Evolutionary conservation across 2,797 vertebrate genomes (phyloP).

Genomic region (Bovichtus diacanthus): DNA sequence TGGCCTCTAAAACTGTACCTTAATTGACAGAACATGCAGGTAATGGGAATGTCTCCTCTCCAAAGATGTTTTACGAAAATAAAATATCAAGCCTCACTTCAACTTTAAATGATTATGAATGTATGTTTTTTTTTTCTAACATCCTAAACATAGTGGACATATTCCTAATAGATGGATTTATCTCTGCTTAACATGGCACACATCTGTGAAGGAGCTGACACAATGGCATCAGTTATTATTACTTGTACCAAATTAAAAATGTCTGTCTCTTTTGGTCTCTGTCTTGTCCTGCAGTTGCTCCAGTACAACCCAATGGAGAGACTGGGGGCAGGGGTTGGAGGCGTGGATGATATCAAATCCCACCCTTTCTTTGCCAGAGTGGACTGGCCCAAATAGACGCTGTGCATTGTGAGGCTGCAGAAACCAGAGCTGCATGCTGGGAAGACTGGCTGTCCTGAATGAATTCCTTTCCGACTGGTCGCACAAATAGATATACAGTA

Average conservation of each 20-base stretch:
- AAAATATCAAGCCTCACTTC: background rate
- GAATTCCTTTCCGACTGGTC: slow-evolving; percentile 29
- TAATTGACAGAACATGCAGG: background rate
- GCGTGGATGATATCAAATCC: slow-evolving; percentile 96
- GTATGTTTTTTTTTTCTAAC: slow-evolving; percentile 23
- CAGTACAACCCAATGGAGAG: slow-evolving; percentile 96
- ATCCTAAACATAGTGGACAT: slow-evolving; percentile 14
- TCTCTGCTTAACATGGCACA: slow-evolving; percentile 19
- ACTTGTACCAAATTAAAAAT: slow-evolving; percentile 7
- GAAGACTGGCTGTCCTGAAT: slow-evolving; percentile 9
- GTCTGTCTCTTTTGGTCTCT: slow-evolving; percentile 4
- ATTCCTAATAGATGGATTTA: slow-evolving; percentile 46
- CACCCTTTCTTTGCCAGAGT: slow-evolving; percentile 95
- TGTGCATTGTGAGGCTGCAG: slow-evolving; percentile 30
- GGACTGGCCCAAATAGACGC: slow-evolving; percentile 89
- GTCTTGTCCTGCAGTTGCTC: slow-evolving; percentile 87
- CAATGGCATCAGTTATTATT: background rate
- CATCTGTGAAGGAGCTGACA: slow-evolving; percentile 5
- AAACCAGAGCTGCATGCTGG: slow-evolving; percentile 43
- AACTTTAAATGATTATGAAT: slow-evolving; percentile 11
- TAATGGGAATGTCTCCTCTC: background rate
- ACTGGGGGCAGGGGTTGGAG: slow-evolving; percentile 93
- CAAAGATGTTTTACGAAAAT: background rate
- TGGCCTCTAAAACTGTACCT: no score
- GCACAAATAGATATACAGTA: slow-evolving; percentile 25